phyloP scores from a whole-genome alignment of 2,113 vertebrate genomes.

The Pogonocichla stellata region DNA sequence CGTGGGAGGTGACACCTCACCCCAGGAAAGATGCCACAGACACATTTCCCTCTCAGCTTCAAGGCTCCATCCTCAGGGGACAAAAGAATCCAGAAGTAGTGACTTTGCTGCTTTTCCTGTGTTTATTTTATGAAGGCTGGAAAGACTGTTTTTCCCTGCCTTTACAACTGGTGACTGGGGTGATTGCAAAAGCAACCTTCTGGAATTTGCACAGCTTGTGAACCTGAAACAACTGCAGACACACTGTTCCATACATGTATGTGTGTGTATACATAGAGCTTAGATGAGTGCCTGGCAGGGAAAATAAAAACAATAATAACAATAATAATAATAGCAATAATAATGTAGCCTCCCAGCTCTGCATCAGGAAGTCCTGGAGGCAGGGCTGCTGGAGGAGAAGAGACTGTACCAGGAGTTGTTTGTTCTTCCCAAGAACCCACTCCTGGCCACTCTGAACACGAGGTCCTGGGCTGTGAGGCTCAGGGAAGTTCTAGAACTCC shows the following conservation, averaged over 20 bases:
- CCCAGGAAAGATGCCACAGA: background rate
- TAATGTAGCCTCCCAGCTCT: background rate
- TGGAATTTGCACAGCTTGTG: background rate
- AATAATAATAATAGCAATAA: background rate
- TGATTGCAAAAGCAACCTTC: background rate
- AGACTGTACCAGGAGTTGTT: background rate
- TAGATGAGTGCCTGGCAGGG: background rate
- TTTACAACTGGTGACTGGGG: background rate
- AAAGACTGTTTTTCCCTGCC: background rate
- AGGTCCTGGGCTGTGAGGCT: background rate
- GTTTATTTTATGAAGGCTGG: background rate
- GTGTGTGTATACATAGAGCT: fast-evolving
- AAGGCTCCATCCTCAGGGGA: background rate
- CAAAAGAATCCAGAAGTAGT: background rate
- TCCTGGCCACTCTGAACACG: background rate
- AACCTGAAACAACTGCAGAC: background rate
- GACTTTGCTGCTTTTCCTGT: background rate
- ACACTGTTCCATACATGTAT: background rate
- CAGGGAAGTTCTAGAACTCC: background rate
- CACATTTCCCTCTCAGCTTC: background rate
- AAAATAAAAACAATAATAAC: background rate
- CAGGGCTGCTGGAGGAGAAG: background rate
- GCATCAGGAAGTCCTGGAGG: background rate
- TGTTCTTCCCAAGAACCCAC: background rate
- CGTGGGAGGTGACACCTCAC: background rate